Percentiles rank a stretch among this genome's conserved stretches.
Conservation (phyloP, 2,797 vertebrate species). For the Cryptoprocta ferox region DNA sequence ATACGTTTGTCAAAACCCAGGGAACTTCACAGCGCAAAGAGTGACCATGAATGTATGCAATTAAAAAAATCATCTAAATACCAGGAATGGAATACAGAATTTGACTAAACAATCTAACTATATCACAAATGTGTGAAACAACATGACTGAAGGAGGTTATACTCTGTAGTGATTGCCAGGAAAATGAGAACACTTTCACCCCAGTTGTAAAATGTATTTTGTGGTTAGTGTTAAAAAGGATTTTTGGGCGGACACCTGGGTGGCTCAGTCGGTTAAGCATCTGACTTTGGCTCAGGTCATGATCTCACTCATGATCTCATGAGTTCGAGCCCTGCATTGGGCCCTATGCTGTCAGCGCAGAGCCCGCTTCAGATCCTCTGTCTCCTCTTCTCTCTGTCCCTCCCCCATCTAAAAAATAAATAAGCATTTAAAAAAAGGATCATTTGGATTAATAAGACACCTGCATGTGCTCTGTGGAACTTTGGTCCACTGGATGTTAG, state of each 20-base stretch:
- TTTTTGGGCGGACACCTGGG: background rate
- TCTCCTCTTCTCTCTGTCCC: no score
- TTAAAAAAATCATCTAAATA: background rate
- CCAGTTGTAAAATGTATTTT: background rate
- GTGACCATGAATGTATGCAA: background rate
- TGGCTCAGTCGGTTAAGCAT: no score
- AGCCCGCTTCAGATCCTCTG: no score
- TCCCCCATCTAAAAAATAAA: no score
- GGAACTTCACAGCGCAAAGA: background rate
- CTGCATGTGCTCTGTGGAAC: background rate
- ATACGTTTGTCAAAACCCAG: background rate
- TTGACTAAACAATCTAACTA: background rate
- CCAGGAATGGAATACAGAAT: background rate
- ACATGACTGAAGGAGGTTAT: background rate
- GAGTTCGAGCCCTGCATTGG: no score
- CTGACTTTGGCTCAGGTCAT: no score
- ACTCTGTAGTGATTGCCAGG: background rate
- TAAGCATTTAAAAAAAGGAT: no score
- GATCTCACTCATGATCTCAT: no score
- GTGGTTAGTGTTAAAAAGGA: background rate
- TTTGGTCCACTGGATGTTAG: background rate
- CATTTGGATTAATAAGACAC: background rate
- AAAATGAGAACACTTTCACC: background rate
- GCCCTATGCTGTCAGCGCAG: no score
- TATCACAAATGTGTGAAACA: background rate